phyloP scores from a whole-genome alignment of 2,113 vertebrate genomes.

The Tretioscincus oriximinensis region DNA sequence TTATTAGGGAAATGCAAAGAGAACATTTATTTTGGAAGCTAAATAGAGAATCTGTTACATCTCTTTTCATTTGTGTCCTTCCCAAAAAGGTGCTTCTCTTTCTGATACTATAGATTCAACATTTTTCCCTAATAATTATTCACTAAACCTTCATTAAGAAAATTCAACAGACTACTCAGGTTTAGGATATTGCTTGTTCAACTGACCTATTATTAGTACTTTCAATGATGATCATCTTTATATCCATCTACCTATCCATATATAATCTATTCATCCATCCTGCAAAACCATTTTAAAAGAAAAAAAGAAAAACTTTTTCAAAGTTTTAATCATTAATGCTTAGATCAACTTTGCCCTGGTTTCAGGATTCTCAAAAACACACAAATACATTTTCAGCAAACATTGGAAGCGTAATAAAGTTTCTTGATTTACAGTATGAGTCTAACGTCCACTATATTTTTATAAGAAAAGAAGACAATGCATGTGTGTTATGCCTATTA shows the following conservation, averaged over 20 bases:
- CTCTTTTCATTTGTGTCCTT: background rate
- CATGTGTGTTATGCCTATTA: background rate
- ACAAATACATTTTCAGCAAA: too few relatives aligned
- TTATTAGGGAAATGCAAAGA: conserved; percentile 2
- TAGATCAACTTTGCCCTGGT: background rate
- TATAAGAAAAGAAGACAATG: background rate
- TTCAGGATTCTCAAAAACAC: background rate
- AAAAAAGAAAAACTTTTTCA: background rate
- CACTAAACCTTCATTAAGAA: too few relatives aligned
- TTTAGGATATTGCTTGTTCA: too few relatives aligned
- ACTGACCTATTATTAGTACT: too few relatives aligned
- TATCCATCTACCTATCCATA: too few relatives aligned
- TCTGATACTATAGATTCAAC: background rate
- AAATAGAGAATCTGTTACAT: background rate
- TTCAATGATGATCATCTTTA: too few relatives aligned
- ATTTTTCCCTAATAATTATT: background rate
- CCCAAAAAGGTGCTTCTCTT: background rate
- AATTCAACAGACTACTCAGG: too few relatives aligned
- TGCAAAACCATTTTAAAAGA: too few relatives aligned
- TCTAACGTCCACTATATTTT: background rate
- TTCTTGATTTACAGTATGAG: background rate
- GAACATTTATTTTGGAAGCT: conserved; percentile 1
- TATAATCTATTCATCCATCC: too few relatives aligned
- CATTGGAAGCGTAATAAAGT: background rate
- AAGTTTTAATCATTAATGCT: background rate